Evolutionary conservation across 2,113 vertebrate genomes (phyloP).

Genomic region (Stegostoma tigrinum): DNA sequence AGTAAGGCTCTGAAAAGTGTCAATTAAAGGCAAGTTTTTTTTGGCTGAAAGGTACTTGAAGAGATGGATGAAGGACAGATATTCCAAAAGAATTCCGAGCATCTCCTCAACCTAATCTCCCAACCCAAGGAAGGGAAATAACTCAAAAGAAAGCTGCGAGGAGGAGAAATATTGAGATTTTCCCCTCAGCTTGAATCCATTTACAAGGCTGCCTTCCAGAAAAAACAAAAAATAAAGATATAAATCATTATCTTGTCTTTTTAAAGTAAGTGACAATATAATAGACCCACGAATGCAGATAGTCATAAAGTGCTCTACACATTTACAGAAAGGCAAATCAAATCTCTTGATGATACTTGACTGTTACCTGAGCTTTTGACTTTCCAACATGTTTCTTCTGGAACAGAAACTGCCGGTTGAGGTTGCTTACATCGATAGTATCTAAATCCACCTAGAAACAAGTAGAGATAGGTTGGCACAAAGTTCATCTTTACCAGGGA

Average conservation of each 20-base stretch:
- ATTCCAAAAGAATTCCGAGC: neutral
- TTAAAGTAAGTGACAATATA: neutral
- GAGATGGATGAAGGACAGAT: neutral
- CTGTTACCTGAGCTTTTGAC: conserved; percentile 87
- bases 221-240: neutral
- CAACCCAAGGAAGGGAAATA: neutral
- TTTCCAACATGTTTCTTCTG: conserved; percentile 98
- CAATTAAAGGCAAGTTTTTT: neutral
- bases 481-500: neutral
- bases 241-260: neutral
- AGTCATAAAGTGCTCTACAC: neutral
- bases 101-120: neutral
- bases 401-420: conserved; percentile 96
- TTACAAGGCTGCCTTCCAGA: neutral
- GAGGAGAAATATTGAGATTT: neutral
- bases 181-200: neutral
- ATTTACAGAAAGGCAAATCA: too few relatives aligned
- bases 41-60: neutral
- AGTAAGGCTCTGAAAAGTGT: neutral
- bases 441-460: conserved; percentile 87
- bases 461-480: neutral
- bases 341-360: neutral
- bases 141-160: neutral
- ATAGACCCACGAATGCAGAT: neutral
- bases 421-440: conserved; percentile 97